These are phyloP conservation scores for Spodoptera littoralis DNA, from an alignment of 2,888 invertebrate genomes.

Conservation along the genomic window DNA sequence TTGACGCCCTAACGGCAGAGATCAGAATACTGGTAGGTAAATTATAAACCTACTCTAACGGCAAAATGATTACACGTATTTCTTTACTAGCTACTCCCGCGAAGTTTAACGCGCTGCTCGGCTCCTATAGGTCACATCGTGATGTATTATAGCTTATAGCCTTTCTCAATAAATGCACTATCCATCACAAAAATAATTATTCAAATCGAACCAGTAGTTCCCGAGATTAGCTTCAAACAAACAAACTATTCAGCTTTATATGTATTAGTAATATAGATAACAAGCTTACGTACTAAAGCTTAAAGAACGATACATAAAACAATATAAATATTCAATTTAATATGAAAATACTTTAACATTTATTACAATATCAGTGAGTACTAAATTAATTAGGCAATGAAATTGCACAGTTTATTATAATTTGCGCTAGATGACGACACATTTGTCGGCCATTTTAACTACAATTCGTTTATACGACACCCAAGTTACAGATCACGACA, in stretches of 20 bases:
- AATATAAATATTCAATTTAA: constrained; percentile 52
- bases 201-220: too few relatives aligned
- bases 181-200: too few relatives aligned
- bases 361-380: constrained; percentile 55
- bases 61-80: constrained; percentile 56
- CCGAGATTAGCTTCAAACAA: too few relatives aligned
- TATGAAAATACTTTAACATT: constrained; percentile 70
- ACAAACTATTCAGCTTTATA: too few relatives aligned
- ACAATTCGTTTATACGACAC: constrained; percentile 47
- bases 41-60: constrained; percentile 56
- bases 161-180: too few relatives aligned
- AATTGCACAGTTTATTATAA: constrained; percentile 59
- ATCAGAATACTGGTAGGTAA: constrained; percentile 56
- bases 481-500: constrained; percentile 43
- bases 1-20: constrained; percentile 15
- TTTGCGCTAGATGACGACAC: constrained; percentile 54
- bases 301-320: constrained; percentile 61
- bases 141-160: too few relatives aligned
- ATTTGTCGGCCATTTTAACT: constrained; percentile 26
- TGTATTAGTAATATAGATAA: constrained; percentile 38
- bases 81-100: constrained; percentile 10
- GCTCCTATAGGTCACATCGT: too few relatives aligned
- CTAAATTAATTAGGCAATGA: constrained; percentile 59
- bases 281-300: constrained; percentile 57
- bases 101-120: neutral